These are phyloP conservation scores for Dendrolimus houi DNA, from an alignment of 2,888 invertebrate genomes.

Conservation along the genomic window DNA sequence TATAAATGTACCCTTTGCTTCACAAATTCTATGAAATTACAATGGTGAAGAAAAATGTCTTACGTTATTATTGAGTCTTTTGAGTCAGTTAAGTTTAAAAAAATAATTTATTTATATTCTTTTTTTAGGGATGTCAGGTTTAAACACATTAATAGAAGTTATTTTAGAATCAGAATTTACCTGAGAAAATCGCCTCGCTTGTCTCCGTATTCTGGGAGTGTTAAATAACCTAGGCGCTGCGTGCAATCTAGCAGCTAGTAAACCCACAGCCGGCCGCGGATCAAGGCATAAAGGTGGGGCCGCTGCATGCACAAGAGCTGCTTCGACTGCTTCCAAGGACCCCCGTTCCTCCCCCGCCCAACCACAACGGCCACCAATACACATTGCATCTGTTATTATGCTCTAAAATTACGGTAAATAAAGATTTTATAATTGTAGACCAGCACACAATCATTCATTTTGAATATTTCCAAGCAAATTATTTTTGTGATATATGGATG, in stretches of 20 bases:
- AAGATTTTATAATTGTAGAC: no score
- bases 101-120: no score
- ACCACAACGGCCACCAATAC: conserved; percentile 68
- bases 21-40: no score
- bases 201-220: conserved; percentile 83
- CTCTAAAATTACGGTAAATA: conserved; percentile 50
- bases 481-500: no score
- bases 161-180: conserved; percentile 34
- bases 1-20: no score
- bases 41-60: no score
- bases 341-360: conserved; percentile 87
- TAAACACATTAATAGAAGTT: neutral
- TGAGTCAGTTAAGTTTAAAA: no score
- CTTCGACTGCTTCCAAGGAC: conserved; percentile 81
- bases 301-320: conserved; percentile 89
- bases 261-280: conserved; percentile 88
- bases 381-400: conserved; percentile 79
- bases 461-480: no score
- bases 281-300: conserved; percentile 93
- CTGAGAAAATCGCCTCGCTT: conserved; percentile 87
- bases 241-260: conserved; percentile 85
- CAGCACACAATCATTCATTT: no score
- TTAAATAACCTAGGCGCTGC: conserved; percentile 84
- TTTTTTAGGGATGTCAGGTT: no score
- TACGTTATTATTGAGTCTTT: no score